phyloP scores from a whole-genome alignment of 2,797 vertebrate species.

The Novumbra hubbsi region DNA sequence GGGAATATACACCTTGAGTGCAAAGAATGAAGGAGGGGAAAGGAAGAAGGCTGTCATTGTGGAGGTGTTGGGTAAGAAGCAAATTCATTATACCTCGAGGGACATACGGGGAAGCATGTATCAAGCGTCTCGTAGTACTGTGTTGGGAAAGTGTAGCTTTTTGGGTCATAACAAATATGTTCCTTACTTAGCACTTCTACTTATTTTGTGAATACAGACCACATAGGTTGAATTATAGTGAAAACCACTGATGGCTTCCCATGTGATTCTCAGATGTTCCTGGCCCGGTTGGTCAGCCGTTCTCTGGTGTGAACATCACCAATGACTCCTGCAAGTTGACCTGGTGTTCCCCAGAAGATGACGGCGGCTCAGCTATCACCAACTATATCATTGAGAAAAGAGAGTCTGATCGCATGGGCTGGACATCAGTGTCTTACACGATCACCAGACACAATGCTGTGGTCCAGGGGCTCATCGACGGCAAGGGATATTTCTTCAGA shows the following conservation, averaged over 20 bases:
- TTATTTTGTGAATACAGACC: not conserved
- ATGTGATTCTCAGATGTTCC: conserved; percentile 83
- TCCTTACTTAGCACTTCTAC: not conserved
- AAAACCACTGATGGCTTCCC: conserved; percentile 17
- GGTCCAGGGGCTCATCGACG: conserved; percentile 88
- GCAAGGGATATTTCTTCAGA: conserved; percentile 95
- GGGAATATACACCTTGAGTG: conserved; percentile 90
- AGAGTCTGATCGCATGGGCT: conserved; percentile 91
- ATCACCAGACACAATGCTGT: conserved; percentile 95
- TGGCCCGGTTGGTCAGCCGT: conserved; percentile 90
- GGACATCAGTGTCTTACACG: conserved; percentile 93
- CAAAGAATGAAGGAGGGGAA: conserved; percentile 95
- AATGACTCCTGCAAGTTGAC: conserved; percentile 94
- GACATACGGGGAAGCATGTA: not conserved
- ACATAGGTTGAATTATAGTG: not conserved
- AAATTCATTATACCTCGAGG: not conserved
- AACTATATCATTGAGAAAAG: conserved; percentile 97
- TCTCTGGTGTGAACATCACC: conserved; percentile 89
- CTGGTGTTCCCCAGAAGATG: conserved; percentile 93
- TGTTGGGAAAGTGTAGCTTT: not conserved
- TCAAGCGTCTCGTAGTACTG: not conserved
- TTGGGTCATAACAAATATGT: not conserved
- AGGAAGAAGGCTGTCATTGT: conserved; percentile 93
- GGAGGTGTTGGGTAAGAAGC: conserved; percentile 89
- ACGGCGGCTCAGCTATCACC: conserved; percentile 94